Evolutionary conservation across 1,140 invertebrate species (phyloP), one percentile per base, ranked within the genome.

Genomic region (Zaprionus kolodkinae): DNA sequence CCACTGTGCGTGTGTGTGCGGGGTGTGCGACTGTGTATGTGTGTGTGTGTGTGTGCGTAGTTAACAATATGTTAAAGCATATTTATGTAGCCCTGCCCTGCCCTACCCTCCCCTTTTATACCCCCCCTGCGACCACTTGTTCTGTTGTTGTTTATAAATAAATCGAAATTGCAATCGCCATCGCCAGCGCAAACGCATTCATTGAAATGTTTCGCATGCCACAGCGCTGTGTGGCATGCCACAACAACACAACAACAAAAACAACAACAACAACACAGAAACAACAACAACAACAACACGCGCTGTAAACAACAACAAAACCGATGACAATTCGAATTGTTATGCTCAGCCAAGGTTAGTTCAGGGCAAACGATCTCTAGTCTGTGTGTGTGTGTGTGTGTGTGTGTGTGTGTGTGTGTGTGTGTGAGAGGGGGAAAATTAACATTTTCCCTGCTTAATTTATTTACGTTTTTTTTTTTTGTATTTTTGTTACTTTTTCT

Each of bases 41-140:
- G 13, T 61, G 48, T 62, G 27, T 66, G 40, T 66, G 60, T 65
- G 57, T 57, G 64, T 59, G 59, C 43, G 64, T 56, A 36, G 17
- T 79, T 79, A 66, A 81, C 79, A 76, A 83, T 82, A 83, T 88
- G 68, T 63, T 74, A 40, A 57, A 62, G 71, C 78, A 60, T 70
- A 43, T 30, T 30, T 52, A 11, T 43, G 59, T 40, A 50, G 38
- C 25, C 36, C 50, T 5, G 27, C 35, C 40, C 45, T 9, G 6
- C 35, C 36, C n/a, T 15, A 21, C 7, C 11, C 4, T 17, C 13
- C 56, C 6, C 7, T 17, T n/a, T n/a, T n/a, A n/a, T n/a, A n/a
- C n/a, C 54, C 13, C n/a, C n/a, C 65, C 1, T 17, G 6, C 60
- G 63, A 67, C 63, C 63, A 59, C 55, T 67, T 72, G 70, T 67